A percentile compares a stretch with the other conserved stretches of the same genome.
phyloP scores from a whole-genome alignment of 2,113 vertebrate species.

The Pleuronectes platessa region DNA sequence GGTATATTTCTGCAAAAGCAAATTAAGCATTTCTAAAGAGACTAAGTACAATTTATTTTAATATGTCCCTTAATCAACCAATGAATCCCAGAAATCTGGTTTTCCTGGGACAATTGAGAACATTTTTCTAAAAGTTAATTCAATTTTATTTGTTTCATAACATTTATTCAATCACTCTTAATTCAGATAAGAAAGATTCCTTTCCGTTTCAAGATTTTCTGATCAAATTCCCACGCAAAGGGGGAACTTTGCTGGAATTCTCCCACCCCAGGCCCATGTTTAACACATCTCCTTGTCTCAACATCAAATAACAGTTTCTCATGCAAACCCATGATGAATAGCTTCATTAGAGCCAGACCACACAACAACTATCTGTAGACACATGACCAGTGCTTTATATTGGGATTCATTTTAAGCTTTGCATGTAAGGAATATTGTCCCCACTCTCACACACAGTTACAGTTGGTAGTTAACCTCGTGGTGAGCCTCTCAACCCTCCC shows the following conservation, averaged over 20 bases:
- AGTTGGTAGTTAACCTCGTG: constrained; percentile 32
- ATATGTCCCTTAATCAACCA: too few relatives aligned
- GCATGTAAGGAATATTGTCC: not conserved
- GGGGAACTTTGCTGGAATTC: not conserved
- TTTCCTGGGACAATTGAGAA: too few relatives aligned
- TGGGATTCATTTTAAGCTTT: not conserved
- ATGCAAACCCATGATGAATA: not conserved
- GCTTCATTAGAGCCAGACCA: not conserved
- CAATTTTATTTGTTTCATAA: too few relatives aligned
- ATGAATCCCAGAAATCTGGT: too few relatives aligned
- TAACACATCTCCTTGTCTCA: too few relatives aligned
- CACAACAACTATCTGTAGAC: not conserved
- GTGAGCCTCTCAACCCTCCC: constrained; percentile 23
- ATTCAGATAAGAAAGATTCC: not conserved
- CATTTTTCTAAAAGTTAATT: too few relatives aligned
- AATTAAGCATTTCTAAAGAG: too few relatives aligned
- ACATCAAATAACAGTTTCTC: not conserved
- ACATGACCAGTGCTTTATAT: not conserved
- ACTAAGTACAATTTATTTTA: too few relatives aligned
- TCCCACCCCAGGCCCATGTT: not conserved
- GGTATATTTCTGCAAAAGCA: too few relatives aligned
- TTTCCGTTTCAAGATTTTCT: not conserved
- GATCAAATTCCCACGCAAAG: not conserved
- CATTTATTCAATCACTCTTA: too few relatives aligned
- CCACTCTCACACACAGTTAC: not conserved